A percentile compares a stretch with the other conserved stretches of the same genome.
These are phyloP conservation scores for Eretmochelys imbricata DNA, from an alignment of 2,113 vertebrate species.

Conservation along the genomic window DNA sequence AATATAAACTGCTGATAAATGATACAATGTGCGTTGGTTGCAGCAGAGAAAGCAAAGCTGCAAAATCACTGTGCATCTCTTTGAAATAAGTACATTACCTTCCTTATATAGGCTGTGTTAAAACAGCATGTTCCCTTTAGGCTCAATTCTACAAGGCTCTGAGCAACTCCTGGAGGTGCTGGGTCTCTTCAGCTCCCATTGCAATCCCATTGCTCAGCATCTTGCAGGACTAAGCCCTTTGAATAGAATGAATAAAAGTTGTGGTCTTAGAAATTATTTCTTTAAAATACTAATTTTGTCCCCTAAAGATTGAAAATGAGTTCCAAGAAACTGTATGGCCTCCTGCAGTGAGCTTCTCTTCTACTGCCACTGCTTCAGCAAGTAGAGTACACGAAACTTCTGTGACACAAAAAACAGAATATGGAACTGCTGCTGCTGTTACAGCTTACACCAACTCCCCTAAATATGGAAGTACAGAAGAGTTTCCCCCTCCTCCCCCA, in stretches of 20 bases:
- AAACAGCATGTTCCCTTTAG: background rate
- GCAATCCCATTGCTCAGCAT: constrained; percentile 19
- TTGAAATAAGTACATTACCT: constrained; percentile 13
- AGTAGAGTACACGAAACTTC: constrained; percentile 71
- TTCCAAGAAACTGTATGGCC: constrained; percentile 82
- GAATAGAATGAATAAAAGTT: background rate
- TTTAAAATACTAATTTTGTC: constrained; percentile 44
- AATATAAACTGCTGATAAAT: constrained; percentile 2
- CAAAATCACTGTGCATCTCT: constrained; percentile 15
- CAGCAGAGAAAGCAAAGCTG: background rate
- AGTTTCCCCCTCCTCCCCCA: constrained; percentile 78
- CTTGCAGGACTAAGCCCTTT: constrained; percentile 18
- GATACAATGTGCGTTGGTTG: constrained; percentile 27
- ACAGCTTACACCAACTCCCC: constrained; percentile 49
- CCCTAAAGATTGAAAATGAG: constrained; percentile 85
- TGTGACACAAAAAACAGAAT: constrained; percentile 43
- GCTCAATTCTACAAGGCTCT: constrained; percentile 16
- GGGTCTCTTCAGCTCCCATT: constrained; percentile 13
- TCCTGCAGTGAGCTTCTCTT: constrained; percentile 71
- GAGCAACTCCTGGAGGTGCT: constrained; percentile 25
- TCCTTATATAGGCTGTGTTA: background rate
- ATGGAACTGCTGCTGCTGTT: constrained; percentile 48
- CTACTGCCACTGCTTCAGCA: constrained; percentile 72
- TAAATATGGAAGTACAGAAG: constrained; percentile 78
- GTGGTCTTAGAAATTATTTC: background rate